Evolutionary conservation across 2,113 vertebrate genomes (phyloP), one percentile per base, ranked within the genome.

Genomic region (Progne subis): DNA sequence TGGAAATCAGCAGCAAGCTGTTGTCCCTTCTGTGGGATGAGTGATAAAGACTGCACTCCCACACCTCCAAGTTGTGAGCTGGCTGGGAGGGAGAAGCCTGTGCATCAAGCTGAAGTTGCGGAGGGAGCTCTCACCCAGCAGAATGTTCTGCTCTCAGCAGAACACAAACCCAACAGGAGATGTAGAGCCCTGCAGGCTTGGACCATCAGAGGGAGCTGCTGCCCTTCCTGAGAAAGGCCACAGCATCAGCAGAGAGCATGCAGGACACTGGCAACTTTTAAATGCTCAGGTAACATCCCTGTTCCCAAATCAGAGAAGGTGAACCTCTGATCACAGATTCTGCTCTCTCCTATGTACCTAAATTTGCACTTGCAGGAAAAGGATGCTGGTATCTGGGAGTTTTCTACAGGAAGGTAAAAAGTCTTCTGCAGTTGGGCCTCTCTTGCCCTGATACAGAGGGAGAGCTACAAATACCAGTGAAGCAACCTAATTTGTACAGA

Each of bases 201-300:
- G 21, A 75, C 97, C 97, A 95, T 94, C 82, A 97, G 97, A 97
- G 97, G 97, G 97, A 96, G 97, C 96, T 96, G 93, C 94, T 95
- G 92, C 57, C 90, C 81, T 97, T 96, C 92, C 68, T 75, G 82
- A 95, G 23, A 37, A 67, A 43, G 65, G 61, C 55, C 34, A 71
- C 55, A 70, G 78, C 26, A 59, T 12, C 76, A 52, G 12, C n/a
- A 46, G 18, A 61, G 28, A 74, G 47, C 63, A 69, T 7, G 18
- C 25, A 91, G 60, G 86, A 82, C 76, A n/a, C 2, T 0, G 1
- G 34, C 56, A 95, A 96, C 86, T 97, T 96, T 46, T 39, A 82
- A 83, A 82, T 2, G 55, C 44, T 74, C 55, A 17, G 41, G 59
- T 47, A 90, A 56, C 26, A 7, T n/a, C 80, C 47, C 43, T 68